Evolutionary conservation across 2,888 invertebrate genomes (phyloP), one percentile per base, ranked within the genome.

Genomic region (Stomorhina lunata): DNA sequence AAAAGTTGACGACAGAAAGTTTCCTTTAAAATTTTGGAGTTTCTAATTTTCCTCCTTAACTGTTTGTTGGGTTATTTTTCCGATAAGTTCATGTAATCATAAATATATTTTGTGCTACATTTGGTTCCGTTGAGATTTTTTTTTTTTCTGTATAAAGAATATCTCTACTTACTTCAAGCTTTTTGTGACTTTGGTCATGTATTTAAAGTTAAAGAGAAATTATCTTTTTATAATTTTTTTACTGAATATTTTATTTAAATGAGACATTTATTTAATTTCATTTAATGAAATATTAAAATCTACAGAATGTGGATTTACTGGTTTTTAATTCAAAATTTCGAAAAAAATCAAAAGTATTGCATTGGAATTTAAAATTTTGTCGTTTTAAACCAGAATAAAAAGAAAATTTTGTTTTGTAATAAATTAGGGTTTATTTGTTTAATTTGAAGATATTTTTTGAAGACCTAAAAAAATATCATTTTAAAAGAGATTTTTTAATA

Each of bases 181-280:
- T 61, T 65, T 20, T 71, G 78, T 48, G 34, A 27, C 71, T 37
- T n/a, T 45, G 50, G 34, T 10, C 45, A 45, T 55, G 34, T 77
- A 53, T 77, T 53, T 59, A 25, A 50, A 37, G n/a, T 63, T 71
- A 50, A 77, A 63, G 27, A 72, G 71, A 79, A 72, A 71, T 72
- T 79, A 72, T 72, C n/a, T 15, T 27, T 57, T 53, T n/a, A n/a
- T n/a, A n/a, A 3, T 22, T 40, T 50, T 65, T 72, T 55, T 65
- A 76, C 68, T 68, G 20, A 65, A 40, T 48, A 20, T 65, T 72
- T 72, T 55, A 65, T 71, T 79, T 48, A 57, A 72, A 79, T 72
- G 34, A 79, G 63, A 68, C 50, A 78, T 63, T 57, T 57, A 55
- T 71, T 55, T 25, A 65, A 72, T 79, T 79, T 72, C 40, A 50